phyloP scores from a whole-genome alignment of 2,797 vertebrate genomes.

The Acropternis orthonyx region DNA sequence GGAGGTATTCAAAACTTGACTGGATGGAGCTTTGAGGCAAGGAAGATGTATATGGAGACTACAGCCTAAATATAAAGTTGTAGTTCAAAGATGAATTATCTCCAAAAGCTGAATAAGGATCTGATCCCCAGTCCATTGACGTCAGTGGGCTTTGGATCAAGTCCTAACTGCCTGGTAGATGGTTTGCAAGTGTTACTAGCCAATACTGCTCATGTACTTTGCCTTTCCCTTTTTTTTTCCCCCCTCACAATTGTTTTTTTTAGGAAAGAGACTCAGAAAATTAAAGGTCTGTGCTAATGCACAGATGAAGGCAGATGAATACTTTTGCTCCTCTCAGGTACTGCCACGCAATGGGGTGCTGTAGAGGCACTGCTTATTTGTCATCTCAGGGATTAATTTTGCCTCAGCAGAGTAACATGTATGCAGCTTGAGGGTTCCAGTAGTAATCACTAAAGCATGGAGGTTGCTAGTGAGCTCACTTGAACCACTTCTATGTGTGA shows the following conservation, averaged over 20 bases:
- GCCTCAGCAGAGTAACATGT: neutral
- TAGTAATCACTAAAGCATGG: neutral
- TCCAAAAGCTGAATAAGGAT: slow-evolving; percentile 14
- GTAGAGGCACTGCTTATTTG: neutral
- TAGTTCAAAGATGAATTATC: neutral
- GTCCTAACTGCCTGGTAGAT: neutral
- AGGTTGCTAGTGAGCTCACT: neutral
- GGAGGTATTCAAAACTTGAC: neutral
- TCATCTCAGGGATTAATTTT: neutral
- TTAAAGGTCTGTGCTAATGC: neutral
- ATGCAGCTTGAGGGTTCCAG: neutral
- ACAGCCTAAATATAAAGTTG: neutral
- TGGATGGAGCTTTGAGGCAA: neutral
- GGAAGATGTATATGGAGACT: neutral
- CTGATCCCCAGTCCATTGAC: neutral
- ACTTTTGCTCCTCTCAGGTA: neutral
- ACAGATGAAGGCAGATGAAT: neutral
- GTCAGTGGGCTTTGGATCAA: neutral
- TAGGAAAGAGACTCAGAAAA: neutral
- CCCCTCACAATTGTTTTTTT: neutral
- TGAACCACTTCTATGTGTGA: neutral
- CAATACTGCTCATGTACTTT: neutral
- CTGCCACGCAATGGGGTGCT: neutral
- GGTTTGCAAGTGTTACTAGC: neutral
- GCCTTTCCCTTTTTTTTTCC: neutral